These are phyloP conservation scores for Drosophila flavopinicola DNA, from an alignment of 2,888 invertebrate species.

Conservation along the genomic window DNA sequence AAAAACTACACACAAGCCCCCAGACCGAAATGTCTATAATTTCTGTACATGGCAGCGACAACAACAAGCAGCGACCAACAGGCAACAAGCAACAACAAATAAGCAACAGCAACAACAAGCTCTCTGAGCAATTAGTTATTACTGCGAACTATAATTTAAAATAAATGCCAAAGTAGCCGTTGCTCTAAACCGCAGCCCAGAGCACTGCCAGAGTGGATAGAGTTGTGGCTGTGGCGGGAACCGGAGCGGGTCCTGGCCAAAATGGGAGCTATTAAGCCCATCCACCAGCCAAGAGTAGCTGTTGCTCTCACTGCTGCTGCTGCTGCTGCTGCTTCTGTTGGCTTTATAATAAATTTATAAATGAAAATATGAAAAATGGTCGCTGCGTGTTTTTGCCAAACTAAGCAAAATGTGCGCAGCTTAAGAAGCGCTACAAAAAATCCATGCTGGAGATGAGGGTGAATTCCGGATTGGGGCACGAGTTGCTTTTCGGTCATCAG, in stretches of 20 bases:
- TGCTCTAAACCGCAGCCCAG: slow-evolving; percentile 68
- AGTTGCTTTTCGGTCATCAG: slow-evolving; percentile 44
- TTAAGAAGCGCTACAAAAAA: slow-evolving; percentile 37
- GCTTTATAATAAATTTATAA: slow-evolving; percentile 81
- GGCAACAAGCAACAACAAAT: slow-evolving; percentile 19
- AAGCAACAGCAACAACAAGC: slow-evolving; percentile 26
- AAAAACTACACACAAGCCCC: slow-evolving; percentile 51
- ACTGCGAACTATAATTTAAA: slow-evolving; percentile 76
- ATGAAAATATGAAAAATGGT: slow-evolving; percentile 80
- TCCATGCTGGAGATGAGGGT: slow-evolving; percentile 3
- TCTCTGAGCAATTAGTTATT: slow-evolving; percentile 74
- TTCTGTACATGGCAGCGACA: slow-evolving; percentile 62
- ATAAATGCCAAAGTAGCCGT: slow-evolving; percentile 78
- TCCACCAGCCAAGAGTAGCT: slow-evolving; percentile 37
- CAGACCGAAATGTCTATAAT: slow-evolving; percentile 63
- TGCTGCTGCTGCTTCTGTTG: slow-evolving; percentile 43
- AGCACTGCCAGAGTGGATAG: slow-evolving; percentile 45
- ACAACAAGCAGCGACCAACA: slow-evolving; percentile 31
- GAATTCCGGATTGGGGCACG: slow-evolving; percentile 10
- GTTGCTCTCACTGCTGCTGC: slow-evolving; percentile 18
- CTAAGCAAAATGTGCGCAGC: slow-evolving; percentile 64
- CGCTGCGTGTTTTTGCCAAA: slow-evolving; percentile 78
- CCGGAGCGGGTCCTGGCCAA: not conserved
- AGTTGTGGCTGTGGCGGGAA: slow-evolving; percentile 13
- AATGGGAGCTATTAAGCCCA: slow-evolving; percentile 68